Percentiles rank a stretch among this genome's conserved stretches.
These are phyloP conservation scores for Arbacia lixula DNA, from an alignment of 53 echinoderm and acorn worm genomes.

Conservation along the genomic window DNA sequence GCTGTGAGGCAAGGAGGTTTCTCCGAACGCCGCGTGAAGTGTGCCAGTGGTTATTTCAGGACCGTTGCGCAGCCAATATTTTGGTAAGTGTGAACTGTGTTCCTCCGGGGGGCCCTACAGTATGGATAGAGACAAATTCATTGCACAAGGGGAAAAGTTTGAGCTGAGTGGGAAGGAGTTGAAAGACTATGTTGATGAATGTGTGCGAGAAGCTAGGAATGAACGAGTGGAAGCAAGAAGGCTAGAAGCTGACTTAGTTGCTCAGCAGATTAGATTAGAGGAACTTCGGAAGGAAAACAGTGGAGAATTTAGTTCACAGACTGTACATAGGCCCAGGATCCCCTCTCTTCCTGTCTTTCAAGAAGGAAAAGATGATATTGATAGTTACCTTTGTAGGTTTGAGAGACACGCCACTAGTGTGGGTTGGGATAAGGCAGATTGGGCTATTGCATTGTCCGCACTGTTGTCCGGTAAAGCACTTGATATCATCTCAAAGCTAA, in stretches of 20 bases:
- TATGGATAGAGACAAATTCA: constrained; percentile 34
- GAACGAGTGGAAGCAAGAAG: too few species aligned
- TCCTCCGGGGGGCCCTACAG: constrained; percentile 11
- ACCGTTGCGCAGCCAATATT: too few species aligned
- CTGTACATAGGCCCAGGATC: constrained; percentile 34
- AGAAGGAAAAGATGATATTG: constrained; percentile 66
- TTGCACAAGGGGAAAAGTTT: constrained; percentile 26
- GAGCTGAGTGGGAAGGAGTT: constrained; percentile 15
- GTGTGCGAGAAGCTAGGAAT: constrained; percentile 23
- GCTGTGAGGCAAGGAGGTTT: too few species aligned
- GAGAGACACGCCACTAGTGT: constrained; percentile 59
- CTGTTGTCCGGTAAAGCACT: constrained; percentile 68
- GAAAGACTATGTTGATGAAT: constrained; percentile 31
- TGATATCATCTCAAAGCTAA: constrained; percentile 56
- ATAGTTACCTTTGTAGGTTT: constrained; percentile 70
- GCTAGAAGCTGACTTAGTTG: too few species aligned
- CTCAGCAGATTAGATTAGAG: too few species aligned
- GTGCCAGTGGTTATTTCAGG: too few species aligned
- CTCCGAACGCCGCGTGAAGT: too few species aligned
- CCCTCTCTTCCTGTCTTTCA: constrained; percentile 70
- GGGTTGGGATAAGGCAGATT: constrained; percentile 52
- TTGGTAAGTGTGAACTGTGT: too few species aligned
- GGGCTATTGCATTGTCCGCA: constrained; percentile 65
- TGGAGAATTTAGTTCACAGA: not conserved
- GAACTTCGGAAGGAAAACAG: too few species aligned